Percentiles rank a stretch among this genome's conserved stretches.
phyloP scores from a whole-genome alignment of 2,113 vertebrate genomes.

The Perccottus glenii region DNA sequence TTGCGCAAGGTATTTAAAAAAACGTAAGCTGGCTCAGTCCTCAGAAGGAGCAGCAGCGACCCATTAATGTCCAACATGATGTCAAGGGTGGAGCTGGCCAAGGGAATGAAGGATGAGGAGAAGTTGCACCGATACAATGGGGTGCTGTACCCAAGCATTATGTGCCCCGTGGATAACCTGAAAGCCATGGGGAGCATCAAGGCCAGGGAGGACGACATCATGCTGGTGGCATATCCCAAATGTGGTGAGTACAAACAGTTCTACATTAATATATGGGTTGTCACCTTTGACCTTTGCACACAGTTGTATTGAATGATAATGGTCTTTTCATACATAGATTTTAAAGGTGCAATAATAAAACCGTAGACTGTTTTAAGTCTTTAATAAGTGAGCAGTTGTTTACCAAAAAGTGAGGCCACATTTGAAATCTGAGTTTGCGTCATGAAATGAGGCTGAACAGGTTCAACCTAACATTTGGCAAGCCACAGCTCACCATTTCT shows the following conservation, averaged over 20 bases:
- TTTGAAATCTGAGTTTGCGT: too few species aligned
- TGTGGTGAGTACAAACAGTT: conserved; percentile 73
- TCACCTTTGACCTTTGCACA: not conserved
- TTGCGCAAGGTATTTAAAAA: not conserved
- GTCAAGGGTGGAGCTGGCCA: conserved; percentile 20
- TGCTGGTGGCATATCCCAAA: conserved; percentile 84
- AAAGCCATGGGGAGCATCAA: conserved; percentile 66
- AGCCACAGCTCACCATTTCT: too few species aligned
- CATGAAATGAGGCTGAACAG: too few species aligned
- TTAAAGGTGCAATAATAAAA: too few species aligned
- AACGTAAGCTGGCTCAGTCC: not conserved
- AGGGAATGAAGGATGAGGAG: conserved; percentile 59
- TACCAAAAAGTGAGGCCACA: too few species aligned
- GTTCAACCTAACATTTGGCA: too few species aligned
- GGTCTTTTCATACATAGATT: not conserved
- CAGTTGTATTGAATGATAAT: not conserved
- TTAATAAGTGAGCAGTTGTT: too few species aligned
- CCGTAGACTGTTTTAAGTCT: too few species aligned
- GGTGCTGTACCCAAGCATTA: conserved; percentile 71
- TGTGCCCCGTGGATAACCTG: conserved; percentile 72
- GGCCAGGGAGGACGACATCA: conserved; percentile 76
- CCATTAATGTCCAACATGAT: fast-evolving
- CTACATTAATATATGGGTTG: not conserved
- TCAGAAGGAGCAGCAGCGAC: conserved; percentile 17
- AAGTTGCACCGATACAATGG: conserved; percentile 75